Evolutionary conservation across 2,113 vertebrate genomes (phyloP), one percentile per base, ranked within the genome.

Genomic region (Arvicanthis niloticus): DNA sequence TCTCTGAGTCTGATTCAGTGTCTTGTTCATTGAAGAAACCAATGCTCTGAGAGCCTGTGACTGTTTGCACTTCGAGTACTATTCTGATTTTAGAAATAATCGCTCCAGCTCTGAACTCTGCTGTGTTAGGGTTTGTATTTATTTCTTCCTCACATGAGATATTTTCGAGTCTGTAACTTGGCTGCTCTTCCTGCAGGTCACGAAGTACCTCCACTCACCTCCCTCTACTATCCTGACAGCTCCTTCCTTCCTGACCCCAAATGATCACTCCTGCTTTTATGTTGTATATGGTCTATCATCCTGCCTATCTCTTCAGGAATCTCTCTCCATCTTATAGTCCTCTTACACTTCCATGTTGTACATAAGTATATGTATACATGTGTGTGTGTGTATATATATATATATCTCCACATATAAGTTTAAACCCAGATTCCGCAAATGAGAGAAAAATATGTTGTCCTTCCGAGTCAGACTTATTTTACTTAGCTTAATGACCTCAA

Each of bases 81-180:
- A n/a, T 80, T 67, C 51, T 77, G 42, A 53, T 92, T 95, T 21
- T 62, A 60, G 56, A 93, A 90, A 93, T 40, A 37, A 4, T 84
- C 8, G 8, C 19, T 40, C 68, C 3, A 31, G 68, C 22, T 80
- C 75, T 92, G 51, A 94, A 95, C 76, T 85, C 34, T 34, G 58
- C 6, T 85, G 73, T 90, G 85, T 86, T 26, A 53, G 67, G 65
- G 22, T 96, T 48, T 80, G 22, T 76, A 26, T 87, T 68, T 53
- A 22, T 77, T 91, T 40, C 24, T 56, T 58, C 22, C 17, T 73
- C 10, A 40, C 70, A 37, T 88, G 56, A 89, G n/a, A 48, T 60
- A 77, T 65, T 77, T 87, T 84, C 68, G 75, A 7, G 22, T 62
- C 6, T 58, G 29, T 65, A 90, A 76, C 29, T 29, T 84, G 37